Evolutionary conservation across 1,140 invertebrate genomes (phyloP), one percentile per base, ranked within the genome.

Genomic region (Nephotettix cincticeps): DNA sequence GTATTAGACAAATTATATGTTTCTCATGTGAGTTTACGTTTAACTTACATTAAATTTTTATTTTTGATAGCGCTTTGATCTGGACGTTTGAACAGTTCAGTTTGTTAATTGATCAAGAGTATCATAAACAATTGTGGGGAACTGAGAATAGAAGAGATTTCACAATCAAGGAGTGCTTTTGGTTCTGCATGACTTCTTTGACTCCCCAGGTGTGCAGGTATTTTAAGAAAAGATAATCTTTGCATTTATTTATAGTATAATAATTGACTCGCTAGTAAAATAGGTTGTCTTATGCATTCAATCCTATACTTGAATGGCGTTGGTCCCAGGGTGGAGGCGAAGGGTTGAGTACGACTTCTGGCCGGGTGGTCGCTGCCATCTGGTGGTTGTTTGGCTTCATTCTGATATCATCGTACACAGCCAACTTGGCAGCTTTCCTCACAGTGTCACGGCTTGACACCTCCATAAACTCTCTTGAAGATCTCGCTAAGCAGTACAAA

Each of bases 101-200:
- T 51, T n/a, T 21, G 4, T n/a, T 17, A 4, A 51, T 21, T 4
- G 19, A 19, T 17, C 14, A 19, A 19, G 14, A 17, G 19, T 21
- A 51, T 21, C 21, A 17, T n/a, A 51, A 21, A 4, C 3, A n/a
- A n/a, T 17, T 19, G 47, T 21, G 14, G 47, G 47, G 21, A 51
- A 17, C 21, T 4, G 14, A 19, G 21, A n/a, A 51, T n/a, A 51
- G 19, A n/a, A 21, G 96, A 13, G 93, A 96, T 76, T 99, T 99
- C 76, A 96, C 91, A n/a, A 81, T 98, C 1, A 97, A 97, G 77
- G 96, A 99, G 81, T 97, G 95, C 78, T 84, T 98, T 0, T 99
- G 97, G 97, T 99, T 99, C 80, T 99, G 97, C 78, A 98, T 99
- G 95, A 98, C 96, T 23, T 98, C 96, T 0, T 79, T 98, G 6